Conservation (phyloP, 2,113 vertebrate genomes). For the Nesoenas mayeri region DNA sequence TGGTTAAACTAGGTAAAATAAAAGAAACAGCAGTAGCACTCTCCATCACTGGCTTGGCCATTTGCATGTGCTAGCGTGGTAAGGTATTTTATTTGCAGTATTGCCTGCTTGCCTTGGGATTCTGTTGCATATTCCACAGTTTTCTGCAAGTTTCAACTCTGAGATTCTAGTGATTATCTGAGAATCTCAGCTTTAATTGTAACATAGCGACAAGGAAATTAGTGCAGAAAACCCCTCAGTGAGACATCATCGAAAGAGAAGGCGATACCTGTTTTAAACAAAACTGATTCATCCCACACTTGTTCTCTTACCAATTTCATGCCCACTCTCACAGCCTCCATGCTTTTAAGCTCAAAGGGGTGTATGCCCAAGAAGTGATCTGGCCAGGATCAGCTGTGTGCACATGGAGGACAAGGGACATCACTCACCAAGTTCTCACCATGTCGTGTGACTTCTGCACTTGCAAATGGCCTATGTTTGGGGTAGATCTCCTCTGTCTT, state of each 20-base stretch:
- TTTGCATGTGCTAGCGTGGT: neutral
- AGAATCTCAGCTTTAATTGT: neutral
- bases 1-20: neutral
- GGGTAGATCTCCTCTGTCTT: neutral
- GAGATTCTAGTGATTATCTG: neutral
- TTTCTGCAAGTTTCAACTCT: neutral
- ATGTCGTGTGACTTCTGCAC: rapidly evolving
- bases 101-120: neutral
- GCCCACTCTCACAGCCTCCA: neutral
- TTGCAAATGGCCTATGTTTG: neutral
- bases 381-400: neutral
- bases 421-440: neutral
- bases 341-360: neutral
- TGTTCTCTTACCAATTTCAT: neutral
- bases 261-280: neutral
- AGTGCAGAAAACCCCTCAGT: neutral
- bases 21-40: neutral
- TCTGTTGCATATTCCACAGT: neutral
- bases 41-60: neutral
- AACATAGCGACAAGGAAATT: neutral
- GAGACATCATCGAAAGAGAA: neutral
- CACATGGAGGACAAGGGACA: neutral
- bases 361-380: neutral
- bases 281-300: neutral
- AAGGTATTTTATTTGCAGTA: neutral